Evolutionary conservation across 2,888 invertebrate species (phyloP).

Genomic region (Podabrus alpinus): DNA sequence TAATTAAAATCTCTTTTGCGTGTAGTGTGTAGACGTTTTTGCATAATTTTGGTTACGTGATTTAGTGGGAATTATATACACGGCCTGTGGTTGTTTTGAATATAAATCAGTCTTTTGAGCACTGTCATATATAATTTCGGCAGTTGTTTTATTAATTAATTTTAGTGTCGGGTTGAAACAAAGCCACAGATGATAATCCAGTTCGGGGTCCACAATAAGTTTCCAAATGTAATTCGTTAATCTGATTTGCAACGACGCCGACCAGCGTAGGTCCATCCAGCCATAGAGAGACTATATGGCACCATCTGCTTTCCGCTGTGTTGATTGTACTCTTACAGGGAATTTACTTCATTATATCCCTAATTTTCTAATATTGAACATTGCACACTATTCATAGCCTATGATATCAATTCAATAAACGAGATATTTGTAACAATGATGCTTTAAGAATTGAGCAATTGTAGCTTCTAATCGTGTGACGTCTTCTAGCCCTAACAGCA

Average conservation of each 20-base stretch:
- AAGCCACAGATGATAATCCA: slow-evolving; percentile 28
- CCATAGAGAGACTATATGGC: slow-evolving; percentile 10
- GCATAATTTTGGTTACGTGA: slow-evolving; percentile 13
- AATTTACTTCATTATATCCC: slow-evolving; percentile 24
- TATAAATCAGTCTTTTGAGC: slow-evolving; percentile 11
- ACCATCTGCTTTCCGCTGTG: slow-evolving; percentile 25
- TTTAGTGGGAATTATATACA: slow-evolving; percentile 7
- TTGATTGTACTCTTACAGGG: slow-evolving; percentile 15
- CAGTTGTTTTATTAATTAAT: slow-evolving; percentile 25
- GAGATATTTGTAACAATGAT: background rate
- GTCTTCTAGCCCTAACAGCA: background rate
- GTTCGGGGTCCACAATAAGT: slow-evolving; percentile 26
- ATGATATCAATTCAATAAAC: background rate
- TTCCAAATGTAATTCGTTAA: slow-evolving; percentile 32
- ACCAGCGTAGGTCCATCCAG: slow-evolving; percentile 10
- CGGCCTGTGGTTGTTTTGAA: slow-evolving; percentile 7
- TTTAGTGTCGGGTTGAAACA: slow-evolving; percentile 19
- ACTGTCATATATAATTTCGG: slow-evolving; percentile 13
- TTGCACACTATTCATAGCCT: slow-evolving; percentile 14
- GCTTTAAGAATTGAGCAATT: background rate
- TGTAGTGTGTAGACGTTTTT: slow-evolving; percentile 9
- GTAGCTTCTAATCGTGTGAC: background rate
- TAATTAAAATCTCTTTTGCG: slow-evolving; percentile 10
- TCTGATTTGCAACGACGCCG: slow-evolving; percentile 30
- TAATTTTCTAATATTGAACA: slow-evolving; percentile 16